Base-by-base conservation (phyloP, 2,888 invertebrate genomes). In the Eilema depressum region DNA sequence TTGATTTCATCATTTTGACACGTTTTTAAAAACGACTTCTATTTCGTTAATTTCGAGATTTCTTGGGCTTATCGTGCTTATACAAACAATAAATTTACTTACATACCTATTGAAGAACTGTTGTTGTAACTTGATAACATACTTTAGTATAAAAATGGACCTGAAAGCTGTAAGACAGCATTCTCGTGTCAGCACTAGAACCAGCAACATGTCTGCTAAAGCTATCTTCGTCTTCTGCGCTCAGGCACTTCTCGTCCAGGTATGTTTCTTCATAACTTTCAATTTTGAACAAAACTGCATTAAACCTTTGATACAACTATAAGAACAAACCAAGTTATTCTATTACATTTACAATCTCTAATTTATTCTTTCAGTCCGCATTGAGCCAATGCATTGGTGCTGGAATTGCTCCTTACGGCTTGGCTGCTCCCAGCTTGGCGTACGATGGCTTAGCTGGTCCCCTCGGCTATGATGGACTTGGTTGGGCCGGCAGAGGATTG, bases 171-270 rank as follows among this genome's bases (percentile, higher is more conserved):
- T 23, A 64, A 70, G 68, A 71, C 28, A 63, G 60, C 65, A 75
- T 70, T 75, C 71, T 72, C 23, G 63, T 66, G 60, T 69, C 33
- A 61, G 62, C 63, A 63, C 57, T 60, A 33, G 61, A 63, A 71
- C 73, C 66, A 67, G 37, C 70, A 83, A 74, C 74, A 88, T 87
- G 87, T 83, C 83, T 75, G 59, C 82, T 67, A 84, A 86, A 69
- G 74, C 81, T 17, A 73, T 87, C 66, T 62, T 86, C 28, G 63
- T 86, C 7, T 65, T 88, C 67, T 86, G 83, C 81, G 66, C 82
- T 74, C 85, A 86, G 74, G 85, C 81, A 60, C 72, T 72, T 62
- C 67, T 75, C 37, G 63, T 73, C 20, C 66, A 73, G 73, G 75
- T 75, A 47, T 56, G 47, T 33, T 12, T 53, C n/a, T n/a, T n/a